Conservation (phyloP, 2,113 vertebrate genomes). For the Heterotis niloticus region DNA sequence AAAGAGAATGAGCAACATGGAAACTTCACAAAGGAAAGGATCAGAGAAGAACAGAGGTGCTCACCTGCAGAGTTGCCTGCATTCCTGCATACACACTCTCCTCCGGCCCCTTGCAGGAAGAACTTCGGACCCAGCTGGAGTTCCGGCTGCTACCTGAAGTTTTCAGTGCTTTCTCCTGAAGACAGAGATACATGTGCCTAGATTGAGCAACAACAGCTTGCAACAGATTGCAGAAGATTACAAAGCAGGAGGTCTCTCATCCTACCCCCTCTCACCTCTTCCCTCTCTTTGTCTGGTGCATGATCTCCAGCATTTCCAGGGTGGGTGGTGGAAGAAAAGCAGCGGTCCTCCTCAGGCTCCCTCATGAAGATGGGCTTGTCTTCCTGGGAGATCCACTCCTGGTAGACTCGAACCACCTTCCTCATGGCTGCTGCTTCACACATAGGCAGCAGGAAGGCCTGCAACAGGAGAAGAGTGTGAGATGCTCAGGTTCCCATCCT, state of each 20-base stretch:
- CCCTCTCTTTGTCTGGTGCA: conserved; percentile 63
- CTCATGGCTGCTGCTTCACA: conserved; percentile 96
- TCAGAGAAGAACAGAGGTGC: background rate
- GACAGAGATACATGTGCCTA: conserved; percentile 28
- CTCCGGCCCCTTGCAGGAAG: conserved; percentile 72
- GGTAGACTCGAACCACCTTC: conserved; percentile 93
- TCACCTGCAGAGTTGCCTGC: conserved; percentile 89
- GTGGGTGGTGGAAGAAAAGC: conserved; percentile 55
- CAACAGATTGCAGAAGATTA: background rate
- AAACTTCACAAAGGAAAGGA: background rate
- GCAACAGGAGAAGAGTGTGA: background rate
- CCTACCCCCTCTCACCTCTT: conserved; percentile 40
- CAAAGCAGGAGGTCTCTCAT: background rate
- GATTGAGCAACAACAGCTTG: background rate
- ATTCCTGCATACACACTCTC: conserved; percentile 82
- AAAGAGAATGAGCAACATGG: background rate
- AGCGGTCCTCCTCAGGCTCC: conserved; percentile 77
- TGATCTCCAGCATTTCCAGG: conserved; percentile 41
- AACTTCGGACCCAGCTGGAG: conserved; percentile 69
- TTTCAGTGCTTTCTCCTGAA: conserved; percentile 67
- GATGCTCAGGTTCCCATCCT: background rate
- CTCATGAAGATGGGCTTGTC: conserved; percentile 96
- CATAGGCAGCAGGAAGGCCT: conserved; percentile 95
- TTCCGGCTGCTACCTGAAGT: conserved; percentile 60
- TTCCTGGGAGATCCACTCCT: conserved; percentile 96